phyloP scores from a whole-genome alignment of 2,888 invertebrate genomes.

The Cryptocephalus moraei region DNA sequence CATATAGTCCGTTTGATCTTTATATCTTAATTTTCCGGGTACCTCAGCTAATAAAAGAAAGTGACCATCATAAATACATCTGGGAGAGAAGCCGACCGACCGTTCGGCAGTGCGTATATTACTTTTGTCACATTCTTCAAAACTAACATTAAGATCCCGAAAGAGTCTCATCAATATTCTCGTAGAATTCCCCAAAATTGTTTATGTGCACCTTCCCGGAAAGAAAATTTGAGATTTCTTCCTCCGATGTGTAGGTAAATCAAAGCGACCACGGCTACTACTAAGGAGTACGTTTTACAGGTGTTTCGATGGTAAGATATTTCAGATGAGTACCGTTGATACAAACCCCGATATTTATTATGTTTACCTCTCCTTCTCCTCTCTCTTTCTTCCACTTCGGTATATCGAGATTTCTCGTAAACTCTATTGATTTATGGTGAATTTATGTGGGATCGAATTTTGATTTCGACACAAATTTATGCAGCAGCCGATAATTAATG shows the following conservation, averaged over 20 bases:
- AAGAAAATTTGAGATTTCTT: slow-evolving; percentile 14
- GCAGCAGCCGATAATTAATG: too few relatives aligned
- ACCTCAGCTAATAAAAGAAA: background rate
- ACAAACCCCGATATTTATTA: slow-evolving; percentile 3
- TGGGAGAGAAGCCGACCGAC: slow-evolving; percentile 1
- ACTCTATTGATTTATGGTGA: slow-evolving; percentile 10
- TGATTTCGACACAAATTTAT: background rate
- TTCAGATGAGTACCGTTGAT: slow-evolving; percentile 14
- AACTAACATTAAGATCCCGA: slow-evolving; percentile 14
- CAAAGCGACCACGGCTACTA: slow-evolving; percentile 3
- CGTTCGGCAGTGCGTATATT: slow-evolving; percentile 14
- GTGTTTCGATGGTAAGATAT: slow-evolving; percentile 12
- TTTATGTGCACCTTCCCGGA: slow-evolving; percentile 17
- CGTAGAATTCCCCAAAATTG: slow-evolving; percentile 16
- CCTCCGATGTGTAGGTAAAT: slow-evolving; percentile 10
- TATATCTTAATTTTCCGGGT: background rate
- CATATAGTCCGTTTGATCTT: background rate
- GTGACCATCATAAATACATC: background rate
- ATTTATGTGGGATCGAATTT: slow-evolving; percentile 10
- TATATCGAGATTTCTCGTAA: slow-evolving; percentile 8
- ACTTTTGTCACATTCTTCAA: slow-evolving; percentile 19
- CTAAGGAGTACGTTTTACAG: slow-evolving; percentile 9
- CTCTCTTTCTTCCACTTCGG: slow-evolving; percentile 5
- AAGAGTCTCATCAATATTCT: slow-evolving; percentile 21
- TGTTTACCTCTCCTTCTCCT: slow-evolving; percentile 13